Evolutionary conservation across 2,888 invertebrate genomes (phyloP).

Genomic region (Heliconius aoede): DNA sequence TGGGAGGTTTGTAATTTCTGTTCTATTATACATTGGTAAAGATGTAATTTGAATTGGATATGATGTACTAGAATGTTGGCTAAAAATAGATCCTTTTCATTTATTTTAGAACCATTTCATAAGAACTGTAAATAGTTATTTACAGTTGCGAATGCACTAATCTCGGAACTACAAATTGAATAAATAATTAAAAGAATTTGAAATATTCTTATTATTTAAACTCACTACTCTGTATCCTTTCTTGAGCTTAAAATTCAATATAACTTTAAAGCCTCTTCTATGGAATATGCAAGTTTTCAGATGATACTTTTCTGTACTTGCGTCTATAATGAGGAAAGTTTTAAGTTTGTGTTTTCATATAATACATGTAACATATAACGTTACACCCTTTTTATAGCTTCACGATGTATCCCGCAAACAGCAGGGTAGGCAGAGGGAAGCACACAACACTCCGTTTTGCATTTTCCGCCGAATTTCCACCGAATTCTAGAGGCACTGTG

Average conservation of each 20-base stretch:
- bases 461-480: too few relatives aligned
- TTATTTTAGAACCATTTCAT: too few relatives aligned
- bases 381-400: neutral
- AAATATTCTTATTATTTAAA: conserved; percentile 5
- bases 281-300: conserved; percentile 17
- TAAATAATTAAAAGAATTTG: neutral
- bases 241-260: conserved; percentile 16
- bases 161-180: too few relatives aligned
- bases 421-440: too few relatives aligned
- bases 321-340: conserved; percentile 16
- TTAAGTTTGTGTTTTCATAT: conserved; percentile 16
- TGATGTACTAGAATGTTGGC: neutral
- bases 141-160: too few relatives aligned
- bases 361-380: neutral
- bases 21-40: neutral
- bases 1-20: conserved; percentile 14
- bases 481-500: too few relatives aligned
- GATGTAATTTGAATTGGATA: neutral
- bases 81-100: neutral
- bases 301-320: conserved; percentile 1
- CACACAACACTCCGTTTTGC: neutral
- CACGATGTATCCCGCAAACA: too few relatives aligned
- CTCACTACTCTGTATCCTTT: neutral
- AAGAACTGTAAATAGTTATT: too few relatives aligned
- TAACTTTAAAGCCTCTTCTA: conserved; percentile 17